Conservation (phyloP, 2,888 invertebrate species). For the Ennomos fuscantarius region DNA sequence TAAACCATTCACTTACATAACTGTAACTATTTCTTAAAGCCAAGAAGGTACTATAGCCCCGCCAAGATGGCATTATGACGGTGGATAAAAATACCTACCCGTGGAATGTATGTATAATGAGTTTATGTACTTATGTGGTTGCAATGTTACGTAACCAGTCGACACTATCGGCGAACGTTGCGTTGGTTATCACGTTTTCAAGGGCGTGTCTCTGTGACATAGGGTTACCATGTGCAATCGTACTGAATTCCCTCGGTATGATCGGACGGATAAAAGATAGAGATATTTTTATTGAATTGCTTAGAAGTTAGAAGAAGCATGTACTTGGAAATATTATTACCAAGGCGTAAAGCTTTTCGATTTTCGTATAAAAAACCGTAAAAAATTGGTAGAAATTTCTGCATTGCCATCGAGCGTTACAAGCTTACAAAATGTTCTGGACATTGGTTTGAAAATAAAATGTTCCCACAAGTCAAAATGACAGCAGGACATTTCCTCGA, state of each 20-base stretch:
- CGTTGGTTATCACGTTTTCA: conserved; percentile 68
- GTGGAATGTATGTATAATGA: conserved; percentile 36
- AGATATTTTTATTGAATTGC: too few relatives aligned
- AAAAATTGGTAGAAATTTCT: too few relatives aligned
- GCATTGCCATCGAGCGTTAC: too few relatives aligned
- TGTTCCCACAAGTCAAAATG: background rate
- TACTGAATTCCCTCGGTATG: conserved; percentile 1
- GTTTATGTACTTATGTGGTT: conserved; percentile 40
- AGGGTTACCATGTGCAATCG: conserved; percentile 21
- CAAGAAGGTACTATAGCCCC: conserved; percentile 1
- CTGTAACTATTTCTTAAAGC: too few relatives aligned
- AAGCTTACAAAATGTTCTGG: too few relatives aligned
- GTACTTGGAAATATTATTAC: too few relatives aligned
- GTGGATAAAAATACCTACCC: conserved; percentile 46
- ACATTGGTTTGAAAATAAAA: background rate
- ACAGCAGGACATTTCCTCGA: conserved; percentile 5
- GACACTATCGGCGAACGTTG: conserved; percentile 55
- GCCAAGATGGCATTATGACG: conserved; percentile 24
- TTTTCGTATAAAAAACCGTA: too few relatives aligned
- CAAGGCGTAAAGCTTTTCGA: too few relatives aligned
- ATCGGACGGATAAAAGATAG: conserved; percentile 2
- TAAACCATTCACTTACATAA: too few relatives aligned
- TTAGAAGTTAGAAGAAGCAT: too few relatives aligned
- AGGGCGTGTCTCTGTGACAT: conserved; percentile 54
- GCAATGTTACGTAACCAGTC: conserved; percentile 59